Percentiles rank a stretch among this genome's conserved stretches.
phyloP scores from a whole-genome alignment of 2,113 vertebrate species.

The Rhinichthys klamathensis region DNA sequence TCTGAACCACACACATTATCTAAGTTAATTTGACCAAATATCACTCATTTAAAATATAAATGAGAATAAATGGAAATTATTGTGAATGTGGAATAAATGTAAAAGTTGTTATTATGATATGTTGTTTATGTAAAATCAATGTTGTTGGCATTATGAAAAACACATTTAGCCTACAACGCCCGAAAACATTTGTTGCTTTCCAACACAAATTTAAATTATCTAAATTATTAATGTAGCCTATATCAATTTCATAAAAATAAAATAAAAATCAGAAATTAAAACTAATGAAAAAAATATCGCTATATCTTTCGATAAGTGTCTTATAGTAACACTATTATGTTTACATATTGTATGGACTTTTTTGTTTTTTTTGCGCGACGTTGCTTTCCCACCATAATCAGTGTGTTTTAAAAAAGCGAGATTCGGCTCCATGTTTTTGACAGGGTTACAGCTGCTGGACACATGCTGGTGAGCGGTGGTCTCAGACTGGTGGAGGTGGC shows the following conservation, averaged over 20 bases:
- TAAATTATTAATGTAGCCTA: no score
- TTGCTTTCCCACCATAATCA: conserved; percentile 25
- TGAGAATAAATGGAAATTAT: neutral
- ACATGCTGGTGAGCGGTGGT: conserved; percentile 54
- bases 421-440: conserved; percentile 17
- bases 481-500: conserved; percentile 54
- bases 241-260: neutral
- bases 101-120: neutral
- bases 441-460: conserved; percentile 54
- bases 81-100: neutral
- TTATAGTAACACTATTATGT: neutral
- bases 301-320: neutral
- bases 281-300: neutral
- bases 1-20: no score
- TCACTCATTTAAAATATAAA: neutral
- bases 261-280: neutral
- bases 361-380: neutral
- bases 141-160: neutral
- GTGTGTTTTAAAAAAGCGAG: conserved; percentile 16
- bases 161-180: no score
- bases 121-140: neutral
- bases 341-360: neutral
- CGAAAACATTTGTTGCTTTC: neutral
- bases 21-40: no score
- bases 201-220: neutral